phyloP scores from a whole-genome alignment of 2,797 vertebrate species.

The Macropus fuliginosus region DNA sequence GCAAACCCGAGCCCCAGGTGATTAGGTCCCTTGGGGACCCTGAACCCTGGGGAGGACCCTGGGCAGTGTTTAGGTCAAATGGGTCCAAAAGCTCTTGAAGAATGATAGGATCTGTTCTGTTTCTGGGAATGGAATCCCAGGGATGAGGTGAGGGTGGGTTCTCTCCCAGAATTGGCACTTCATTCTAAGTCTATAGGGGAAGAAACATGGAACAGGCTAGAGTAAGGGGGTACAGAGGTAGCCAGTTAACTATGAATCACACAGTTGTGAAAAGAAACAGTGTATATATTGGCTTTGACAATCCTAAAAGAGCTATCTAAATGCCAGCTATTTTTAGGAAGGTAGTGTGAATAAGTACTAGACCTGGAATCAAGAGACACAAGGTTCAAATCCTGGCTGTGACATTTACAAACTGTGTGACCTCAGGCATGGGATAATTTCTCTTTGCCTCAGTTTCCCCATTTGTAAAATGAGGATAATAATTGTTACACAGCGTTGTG shows the following conservation, averaged over 20 bases:
- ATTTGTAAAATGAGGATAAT: not conserved
- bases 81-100: not conserved
- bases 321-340: not conserved
- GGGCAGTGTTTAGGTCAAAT: not conserved
- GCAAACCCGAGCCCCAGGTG: not conserved
- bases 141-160: not conserved
- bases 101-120: not conserved
- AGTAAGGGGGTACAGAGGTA: not conserved
- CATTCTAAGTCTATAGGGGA: not conserved
- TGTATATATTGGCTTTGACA: not conserved
- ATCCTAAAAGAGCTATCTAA: not conserved
- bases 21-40: not conserved
- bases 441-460: not conserved
- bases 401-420: not conserved
- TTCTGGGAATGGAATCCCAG: not conserved
- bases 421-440: not conserved
- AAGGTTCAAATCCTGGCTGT: not conserved
- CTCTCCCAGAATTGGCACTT: not conserved
- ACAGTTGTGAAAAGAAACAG: not conserved
- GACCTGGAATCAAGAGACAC: not conserved
- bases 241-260: not conserved
- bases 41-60: not conserved
- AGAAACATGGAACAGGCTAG: not conserved
- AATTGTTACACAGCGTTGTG: not conserved
- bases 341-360: not conserved